Evolutionary conservation across 2,797 vertebrate species (phyloP), one percentile per base, ranked within the genome.

Genomic region (Neosalanx taihuensis): DNA sequence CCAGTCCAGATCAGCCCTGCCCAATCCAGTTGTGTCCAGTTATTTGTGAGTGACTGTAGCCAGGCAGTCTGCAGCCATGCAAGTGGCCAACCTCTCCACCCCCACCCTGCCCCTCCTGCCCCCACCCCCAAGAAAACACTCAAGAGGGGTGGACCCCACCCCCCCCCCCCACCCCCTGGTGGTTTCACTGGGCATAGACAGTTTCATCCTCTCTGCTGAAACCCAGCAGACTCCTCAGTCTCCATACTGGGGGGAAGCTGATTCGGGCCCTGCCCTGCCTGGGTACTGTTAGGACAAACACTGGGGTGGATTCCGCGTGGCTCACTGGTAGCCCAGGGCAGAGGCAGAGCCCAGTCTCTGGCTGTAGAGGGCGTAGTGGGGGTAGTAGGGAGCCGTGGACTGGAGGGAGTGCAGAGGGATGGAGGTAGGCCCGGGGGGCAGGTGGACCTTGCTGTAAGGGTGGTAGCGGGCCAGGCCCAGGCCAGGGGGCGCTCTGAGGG

Each of bases 291-390:
- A 64, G 64, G 71, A 90, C 93, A 23, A 65, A 46, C 64, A 87
- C 91, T 90, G 85, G 91, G 89, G 86, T 84, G 90, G 59, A 93
- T 89, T 86, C 90, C 87, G 79, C 89, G 85, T 80, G 92, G 88
- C 0, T 93, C 94, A 99, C 90, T 97, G 97, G 88, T 98, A 99
- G 87, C 97, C 97, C 82, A 99, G 91, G 31, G 96, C 95, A 0
- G 97, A 98, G 53, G 96, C 95, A 66, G 97, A 95, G 66, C 96
- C 95, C 12, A 98, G 94, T 95, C 97, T 95, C 90, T 99, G 97
- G 92, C 96, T 92, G 75, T 99, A 99, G 82, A 99, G 94, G 61
- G 97, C 93, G 6, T 99, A 99, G 0, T 95, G 97, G 13, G 97
- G 96, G 88, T 99, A 98, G 92, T 98, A 99, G 10, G 95, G 95